phyloP scores from a whole-genome alignment of 2,113 vertebrate species.

The Malurus elegans region DNA sequence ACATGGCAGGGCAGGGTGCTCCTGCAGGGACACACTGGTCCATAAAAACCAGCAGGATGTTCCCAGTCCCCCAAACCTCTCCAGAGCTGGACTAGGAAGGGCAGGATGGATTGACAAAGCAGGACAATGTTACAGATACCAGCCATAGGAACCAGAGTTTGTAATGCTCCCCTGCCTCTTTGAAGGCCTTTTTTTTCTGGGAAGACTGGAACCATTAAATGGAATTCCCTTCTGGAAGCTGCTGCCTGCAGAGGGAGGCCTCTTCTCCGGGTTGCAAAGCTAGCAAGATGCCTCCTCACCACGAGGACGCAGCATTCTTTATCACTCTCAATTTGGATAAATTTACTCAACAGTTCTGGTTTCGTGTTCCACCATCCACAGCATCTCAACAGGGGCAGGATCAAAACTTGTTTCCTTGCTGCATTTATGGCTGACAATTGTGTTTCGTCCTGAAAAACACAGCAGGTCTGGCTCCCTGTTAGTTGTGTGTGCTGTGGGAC shows the following conservation, averaged over 20 bases:
- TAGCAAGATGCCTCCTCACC: not conserved
- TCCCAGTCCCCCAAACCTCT: not conserved
- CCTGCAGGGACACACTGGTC: not conserved
- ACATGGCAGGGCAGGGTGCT: not conserved
- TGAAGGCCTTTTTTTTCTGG: not conserved
- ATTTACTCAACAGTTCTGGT: not conserved
- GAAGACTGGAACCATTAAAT: not conserved
- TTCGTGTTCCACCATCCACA: not conserved
- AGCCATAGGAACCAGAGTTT: not conserved
- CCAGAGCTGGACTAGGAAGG: not conserved
- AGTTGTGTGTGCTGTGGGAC: not conserved
- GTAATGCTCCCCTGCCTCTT: not conserved
- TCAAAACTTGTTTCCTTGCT: not conserved
- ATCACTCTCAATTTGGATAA: not conserved
- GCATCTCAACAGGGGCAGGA: not conserved
- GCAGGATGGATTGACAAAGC: not conserved
- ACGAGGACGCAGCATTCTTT: not conserved
- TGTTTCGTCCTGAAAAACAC: not conserved
- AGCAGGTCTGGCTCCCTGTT: not conserved
- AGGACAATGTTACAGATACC: not conserved
- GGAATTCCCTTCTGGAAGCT: not conserved
- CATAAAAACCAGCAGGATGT: rapidly evolving
- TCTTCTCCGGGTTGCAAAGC: not conserved
- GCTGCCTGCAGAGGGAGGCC: not conserved
- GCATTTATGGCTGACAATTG: not conserved